Evolutionary conservation across 2,113 vertebrate species (phyloP).

Genomic region (Ivindomyrus marchei): DNA sequence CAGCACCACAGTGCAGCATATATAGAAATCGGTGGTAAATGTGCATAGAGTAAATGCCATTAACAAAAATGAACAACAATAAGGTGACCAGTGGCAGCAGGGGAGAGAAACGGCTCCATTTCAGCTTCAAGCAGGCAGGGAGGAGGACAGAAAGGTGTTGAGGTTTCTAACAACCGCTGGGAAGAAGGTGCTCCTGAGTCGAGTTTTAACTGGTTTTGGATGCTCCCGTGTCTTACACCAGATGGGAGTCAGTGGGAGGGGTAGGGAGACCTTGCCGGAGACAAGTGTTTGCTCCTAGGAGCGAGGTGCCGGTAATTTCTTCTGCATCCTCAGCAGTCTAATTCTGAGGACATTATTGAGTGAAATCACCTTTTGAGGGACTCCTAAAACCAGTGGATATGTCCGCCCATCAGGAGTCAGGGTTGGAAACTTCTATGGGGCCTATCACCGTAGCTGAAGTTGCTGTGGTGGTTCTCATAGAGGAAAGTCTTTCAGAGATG

Average conservation of each 20-base stretch:
- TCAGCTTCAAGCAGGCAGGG: neutral
- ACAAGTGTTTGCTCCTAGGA: neutral
- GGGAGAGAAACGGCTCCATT: neutral
- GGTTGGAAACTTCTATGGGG: neutral
- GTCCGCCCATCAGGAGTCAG: neutral
- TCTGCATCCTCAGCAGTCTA: neutral
- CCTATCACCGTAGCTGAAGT: neutral
- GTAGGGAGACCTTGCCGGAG: neutral
- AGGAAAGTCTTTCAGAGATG: neutral
- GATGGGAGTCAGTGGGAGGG: neutral
- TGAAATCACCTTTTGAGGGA: neutral
- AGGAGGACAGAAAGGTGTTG: neutral
- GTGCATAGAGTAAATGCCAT: neutral
- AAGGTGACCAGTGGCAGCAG: neutral
- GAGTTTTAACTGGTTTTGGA: neutral
- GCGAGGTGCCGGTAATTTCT: neutral
- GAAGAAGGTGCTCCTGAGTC: neutral
- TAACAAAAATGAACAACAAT: neutral
- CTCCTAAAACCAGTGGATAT: neutral
- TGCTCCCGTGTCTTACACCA: neutral
- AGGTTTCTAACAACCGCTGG: neutral
- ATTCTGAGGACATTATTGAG: neutral
- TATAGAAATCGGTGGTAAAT: neutral
- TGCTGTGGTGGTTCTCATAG: neutral
- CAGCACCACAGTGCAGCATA: neutral